These are phyloP conservation scores for Adela reaumurella DNA, from an alignment of 2,888 invertebrate species.

Conservation along the genomic window DNA sequence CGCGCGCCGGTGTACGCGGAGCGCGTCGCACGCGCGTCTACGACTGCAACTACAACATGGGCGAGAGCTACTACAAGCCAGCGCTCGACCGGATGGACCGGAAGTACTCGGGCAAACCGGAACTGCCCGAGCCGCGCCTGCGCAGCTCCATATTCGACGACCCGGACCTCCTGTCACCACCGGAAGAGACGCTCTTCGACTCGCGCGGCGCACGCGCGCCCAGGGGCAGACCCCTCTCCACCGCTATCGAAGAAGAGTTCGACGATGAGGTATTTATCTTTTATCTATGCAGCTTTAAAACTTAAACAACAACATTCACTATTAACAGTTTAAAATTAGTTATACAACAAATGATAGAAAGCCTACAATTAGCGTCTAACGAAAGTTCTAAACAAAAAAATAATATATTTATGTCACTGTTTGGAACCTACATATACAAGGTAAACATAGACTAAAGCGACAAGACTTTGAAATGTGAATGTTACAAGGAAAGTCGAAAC, in stretches of 20 bases:
- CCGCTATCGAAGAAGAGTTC: conserved; percentile 43
- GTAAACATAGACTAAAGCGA: no score
- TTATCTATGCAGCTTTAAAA: no score
- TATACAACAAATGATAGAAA: no score
- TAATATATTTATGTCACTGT: no score
- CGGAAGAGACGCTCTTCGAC: conserved; percentile 61
- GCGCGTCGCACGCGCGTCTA: conserved; percentile 79
- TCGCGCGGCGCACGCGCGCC: conserved; percentile 57
- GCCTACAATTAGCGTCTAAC: no score
- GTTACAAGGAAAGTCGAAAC: no score
- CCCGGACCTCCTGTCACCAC: conserved; percentile 19
- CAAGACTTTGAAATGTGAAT: no score
- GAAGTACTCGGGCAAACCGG: conserved; percentile 56
- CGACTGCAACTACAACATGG: conserved; percentile 81
- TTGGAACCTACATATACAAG: no score
- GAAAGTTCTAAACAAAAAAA: no score
- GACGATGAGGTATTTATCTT: conserved; percentile 44
- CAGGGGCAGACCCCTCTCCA: conserved; percentile 37
- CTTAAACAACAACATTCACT: no score
- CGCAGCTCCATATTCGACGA: conserved; percentile 30
- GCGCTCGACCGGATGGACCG: conserved; percentile 72
- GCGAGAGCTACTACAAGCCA: conserved; percentile 78
- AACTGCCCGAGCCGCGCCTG: conserved; percentile 35
- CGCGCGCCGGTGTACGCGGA: conserved; percentile 31
- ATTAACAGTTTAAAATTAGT: no score